A percentile compares a stretch with the other conserved stretches of the same genome.
phyloP scores from a whole-genome alignment of 92 coral and sea anemone species.

The Paragorgia papillata region DNA sequence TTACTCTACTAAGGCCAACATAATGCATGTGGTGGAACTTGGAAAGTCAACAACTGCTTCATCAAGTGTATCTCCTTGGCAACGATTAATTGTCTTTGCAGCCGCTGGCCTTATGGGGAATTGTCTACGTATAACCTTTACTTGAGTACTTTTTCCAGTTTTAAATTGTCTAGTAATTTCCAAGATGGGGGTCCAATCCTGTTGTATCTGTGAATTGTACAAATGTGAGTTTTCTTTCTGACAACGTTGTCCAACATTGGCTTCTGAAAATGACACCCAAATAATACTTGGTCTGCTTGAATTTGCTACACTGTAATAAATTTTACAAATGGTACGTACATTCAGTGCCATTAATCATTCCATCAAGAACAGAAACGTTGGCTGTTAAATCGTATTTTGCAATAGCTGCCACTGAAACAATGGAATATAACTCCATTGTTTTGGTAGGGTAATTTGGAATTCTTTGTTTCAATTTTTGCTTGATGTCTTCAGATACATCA shows the following conservation, averaged over 20 bases:
- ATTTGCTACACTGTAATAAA: conserved; percentile 77
- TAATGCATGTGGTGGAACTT: conserved; percentile 29
- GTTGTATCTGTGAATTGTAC: conserved; percentile 37
- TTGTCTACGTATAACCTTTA: conserved; percentile 57
- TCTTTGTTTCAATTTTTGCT: too few relatives aligned
- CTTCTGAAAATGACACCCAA: conserved; percentile 65
- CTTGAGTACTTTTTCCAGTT: conserved; percentile 49
- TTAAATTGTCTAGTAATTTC: conserved; percentile 68
- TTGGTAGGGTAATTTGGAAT: too few relatives aligned
- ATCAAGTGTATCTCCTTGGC: conserved; percentile 68
- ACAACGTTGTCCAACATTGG: conserved; percentile 44
- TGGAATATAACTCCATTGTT: too few relatives aligned
- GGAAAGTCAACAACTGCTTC: conserved; percentile 76
- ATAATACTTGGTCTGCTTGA: too few relatives aligned
- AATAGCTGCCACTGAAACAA: conserved; percentile 49
- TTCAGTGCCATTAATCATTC: conserved; percentile 77
- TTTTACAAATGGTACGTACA: conserved; percentile 54
- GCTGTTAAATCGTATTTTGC: conserved; percentile 71
- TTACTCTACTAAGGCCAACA: too few relatives aligned
- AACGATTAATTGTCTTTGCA: conserved; percentile 77
- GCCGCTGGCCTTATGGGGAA: conserved; percentile 72
- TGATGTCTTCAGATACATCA: too few relatives aligned
- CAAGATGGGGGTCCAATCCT: conserved; percentile 64
- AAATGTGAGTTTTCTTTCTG: conserved; percentile 55
- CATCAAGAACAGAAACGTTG: conserved; percentile 64